Evolutionary conservation across 2,888 invertebrate species (phyloP), one percentile per base, ranked within the genome.

Genomic region (Isoperla grammatica): DNA sequence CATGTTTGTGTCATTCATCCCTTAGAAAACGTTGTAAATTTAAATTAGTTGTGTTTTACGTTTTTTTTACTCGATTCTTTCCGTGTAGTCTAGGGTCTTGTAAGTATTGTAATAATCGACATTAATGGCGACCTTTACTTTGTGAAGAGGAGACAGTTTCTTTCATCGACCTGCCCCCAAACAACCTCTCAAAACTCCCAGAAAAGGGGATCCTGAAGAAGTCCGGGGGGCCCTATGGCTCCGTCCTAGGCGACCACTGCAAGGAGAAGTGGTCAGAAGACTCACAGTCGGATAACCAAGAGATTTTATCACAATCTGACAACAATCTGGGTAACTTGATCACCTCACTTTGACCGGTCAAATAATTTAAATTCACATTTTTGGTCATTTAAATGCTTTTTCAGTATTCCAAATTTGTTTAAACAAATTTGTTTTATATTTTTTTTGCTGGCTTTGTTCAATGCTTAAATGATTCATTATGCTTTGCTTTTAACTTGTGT

Each of bases 181-280:
- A 87, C 76, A 86, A 84, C 70, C 81, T 87, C 73, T 78, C 83
- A 62, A 88, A 88, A 74, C 78, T 88, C 67, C 89, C 90, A 69
- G 92, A 93, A 78, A 93, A 93, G 77, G 94, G 94, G 61, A 94
- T 94, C 73, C 82, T 94, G 71, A 94, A 94, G 81, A 93, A 92
- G 77, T 66, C 69, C 9, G 83, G 81, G 74, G 83, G 81, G 74
- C 84, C 82, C 69, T 90, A 90, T 68, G 87, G 90, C 68, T 85
- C 87, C 68, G 84, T 87, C 68, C 80, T 84, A 68, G 86, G 86
- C 68, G 62, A 61, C 53, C 48, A 45, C 2, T 82, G 82, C 66
- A 87, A 87, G 73, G 87, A 86, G 69, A 85, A 84, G 72, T 88
- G 87, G 88, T 62, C 64, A 1, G 73, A 74, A 57, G 73, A 73